Percentiles rank a stretch among this genome's conserved stretches.
Evolutionary conservation across 2,113 vertebrate genomes (phyloP).

Genomic region (Plecotus auritus): DNA sequence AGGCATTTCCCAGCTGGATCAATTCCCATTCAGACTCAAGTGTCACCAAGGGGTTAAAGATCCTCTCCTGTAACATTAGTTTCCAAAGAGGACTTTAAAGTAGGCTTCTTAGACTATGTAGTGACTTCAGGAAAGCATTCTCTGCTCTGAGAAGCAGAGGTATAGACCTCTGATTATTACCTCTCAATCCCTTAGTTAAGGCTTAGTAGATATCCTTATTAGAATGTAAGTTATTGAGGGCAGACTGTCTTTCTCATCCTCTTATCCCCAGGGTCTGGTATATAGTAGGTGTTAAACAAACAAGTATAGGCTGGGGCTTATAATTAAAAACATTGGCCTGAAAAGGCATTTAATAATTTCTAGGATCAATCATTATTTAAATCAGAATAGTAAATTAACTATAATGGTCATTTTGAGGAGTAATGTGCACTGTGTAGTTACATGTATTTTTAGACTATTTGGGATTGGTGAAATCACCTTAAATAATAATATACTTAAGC

Average conservation of each 20-base stretch:
- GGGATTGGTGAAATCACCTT: neutral
- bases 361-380: neutral
- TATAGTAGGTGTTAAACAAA: neutral
- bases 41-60: neutral
- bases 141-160: neutral
- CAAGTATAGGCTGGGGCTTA: neutral
- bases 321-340: neutral
- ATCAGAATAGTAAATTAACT: neutral
- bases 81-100: slow-evolving; percentile 61
- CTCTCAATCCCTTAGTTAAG: neutral
- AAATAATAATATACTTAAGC: neutral
- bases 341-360: neutral
- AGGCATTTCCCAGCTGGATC: neutral
- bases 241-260: neutral
- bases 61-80: slow-evolving; percentile 35
- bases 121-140: slow-evolving; percentile 67
- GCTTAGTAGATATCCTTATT: neutral
- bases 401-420: neutral
- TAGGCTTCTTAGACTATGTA: slow-evolving; percentile 51
- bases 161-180: neutral
- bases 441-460: neutral
- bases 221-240: neutral
- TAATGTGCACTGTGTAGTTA: neutral
- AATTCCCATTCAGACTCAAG: neutral
- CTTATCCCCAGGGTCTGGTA: neutral